Evolutionary conservation across 2,888 invertebrate species (phyloP).

Genomic region (Amphipyra berbera): DNA sequence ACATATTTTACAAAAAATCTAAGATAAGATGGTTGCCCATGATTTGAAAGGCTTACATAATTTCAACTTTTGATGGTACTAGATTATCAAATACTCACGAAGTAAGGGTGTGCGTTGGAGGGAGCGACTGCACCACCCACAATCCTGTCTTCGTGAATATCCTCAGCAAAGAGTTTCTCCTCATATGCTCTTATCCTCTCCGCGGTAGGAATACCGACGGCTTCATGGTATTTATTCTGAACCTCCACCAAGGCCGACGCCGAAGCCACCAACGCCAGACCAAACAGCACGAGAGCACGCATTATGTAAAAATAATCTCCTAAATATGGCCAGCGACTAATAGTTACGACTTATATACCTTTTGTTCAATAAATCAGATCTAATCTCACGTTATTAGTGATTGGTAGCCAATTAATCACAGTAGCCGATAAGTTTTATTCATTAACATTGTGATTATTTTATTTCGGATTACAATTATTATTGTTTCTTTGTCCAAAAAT

Average conservation of each 20-base stretch:
- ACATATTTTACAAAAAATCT: too few species aligned
- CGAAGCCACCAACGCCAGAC: conserved; percentile 56
- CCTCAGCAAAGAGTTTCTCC: conserved; percentile 37
- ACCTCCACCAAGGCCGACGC: conserved; percentile 58
- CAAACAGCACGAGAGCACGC: conserved; percentile 57
- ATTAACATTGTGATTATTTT: not conserved
- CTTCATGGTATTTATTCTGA: conserved; percentile 66
- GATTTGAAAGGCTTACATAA: too few species aligned
- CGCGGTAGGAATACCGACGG: conserved; percentile 74
- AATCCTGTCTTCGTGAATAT: conserved; percentile 54
- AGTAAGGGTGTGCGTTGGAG: conserved; percentile 67
- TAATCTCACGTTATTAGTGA: conserved; percentile 26
- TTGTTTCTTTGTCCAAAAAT: not conserved
- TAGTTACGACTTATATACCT: conserved; percentile 30
- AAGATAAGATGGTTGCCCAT: too few species aligned
- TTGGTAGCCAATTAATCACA: conserved; percentile 6
- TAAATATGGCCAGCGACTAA: not conserved
- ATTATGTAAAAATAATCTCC: conserved; percentile 47
- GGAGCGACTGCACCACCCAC: conserved; percentile 72
- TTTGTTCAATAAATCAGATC: conserved; percentile 26
- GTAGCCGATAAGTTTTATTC: conserved; percentile 25
- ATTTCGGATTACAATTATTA: not conserved
- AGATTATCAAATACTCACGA: conserved; percentile 57
- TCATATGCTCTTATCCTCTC: conserved; percentile 70
- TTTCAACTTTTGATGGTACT: too few species aligned